phyloP scores from a whole-genome alignment of 2,113 vertebrate genomes.

The Gambusia holbrooki region DNA sequence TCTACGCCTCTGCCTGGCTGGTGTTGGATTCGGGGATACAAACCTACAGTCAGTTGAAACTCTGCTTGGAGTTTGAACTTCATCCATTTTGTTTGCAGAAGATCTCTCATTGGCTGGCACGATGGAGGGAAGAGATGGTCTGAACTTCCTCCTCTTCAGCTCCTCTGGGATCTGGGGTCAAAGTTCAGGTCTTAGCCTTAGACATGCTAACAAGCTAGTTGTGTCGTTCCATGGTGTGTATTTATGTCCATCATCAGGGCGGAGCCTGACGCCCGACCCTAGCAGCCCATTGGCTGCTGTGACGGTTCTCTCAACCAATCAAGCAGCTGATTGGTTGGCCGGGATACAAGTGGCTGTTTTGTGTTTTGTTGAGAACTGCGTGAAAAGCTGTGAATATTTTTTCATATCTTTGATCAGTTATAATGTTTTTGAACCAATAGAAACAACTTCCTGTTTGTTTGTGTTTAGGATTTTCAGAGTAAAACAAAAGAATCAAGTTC shows the following conservation, averaged over 20 bases:
- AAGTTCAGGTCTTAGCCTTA: too few species aligned
- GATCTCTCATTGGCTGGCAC: too few species aligned
- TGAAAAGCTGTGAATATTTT: slow-evolving; percentile 59
- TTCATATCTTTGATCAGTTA: slow-evolving; percentile 17
- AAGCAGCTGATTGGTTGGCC: slow-evolving; percentile 21
- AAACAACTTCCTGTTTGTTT: slow-evolving; percentile 2
- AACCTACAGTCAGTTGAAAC: too few species aligned
- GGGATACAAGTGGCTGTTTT: slow-evolving; percentile 13
- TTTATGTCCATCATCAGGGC: neutral
- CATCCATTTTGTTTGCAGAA: too few species aligned
- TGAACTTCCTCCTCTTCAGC: too few species aligned
- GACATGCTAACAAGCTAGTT: too few species aligned
- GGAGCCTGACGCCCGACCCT: neutral
- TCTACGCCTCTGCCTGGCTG: too few species aligned
- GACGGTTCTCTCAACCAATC: slow-evolving; percentile 19
- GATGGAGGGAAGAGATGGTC: too few species aligned
- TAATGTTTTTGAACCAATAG: neutral
- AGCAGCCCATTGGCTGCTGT: slow-evolving; percentile 18
- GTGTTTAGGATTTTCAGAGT: slow-evolving; percentile 1
- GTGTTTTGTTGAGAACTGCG: neutral
- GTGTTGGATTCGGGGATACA: too few species aligned
- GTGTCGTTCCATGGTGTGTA: too few species aligned
- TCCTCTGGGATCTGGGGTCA: too few species aligned
- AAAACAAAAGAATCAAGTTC: neutral
- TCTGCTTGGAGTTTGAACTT: too few species aligned